Percentiles rank a stretch among this genome's conserved stretches.
These are phyloP conservation scores for Vanacampus margaritifer DNA, from an alignment of 2,113 vertebrate genomes.

Conservation along the genomic window DNA sequence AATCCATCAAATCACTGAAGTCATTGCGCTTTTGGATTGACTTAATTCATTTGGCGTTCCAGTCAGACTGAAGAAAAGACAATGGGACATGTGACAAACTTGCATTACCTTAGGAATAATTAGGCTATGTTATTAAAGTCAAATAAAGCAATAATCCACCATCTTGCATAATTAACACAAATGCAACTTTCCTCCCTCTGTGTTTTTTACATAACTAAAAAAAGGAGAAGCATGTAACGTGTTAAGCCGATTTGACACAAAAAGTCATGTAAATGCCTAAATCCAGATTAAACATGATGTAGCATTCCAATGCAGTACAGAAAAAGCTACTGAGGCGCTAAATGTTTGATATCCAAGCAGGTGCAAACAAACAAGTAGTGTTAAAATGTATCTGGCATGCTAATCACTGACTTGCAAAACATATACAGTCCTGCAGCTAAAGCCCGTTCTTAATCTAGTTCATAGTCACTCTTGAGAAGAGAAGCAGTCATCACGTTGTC, in stretches of 20 bases:
- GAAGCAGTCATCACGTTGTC: constrained; percentile 8
- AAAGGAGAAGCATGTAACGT: neutral
- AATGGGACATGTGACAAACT: constrained; percentile 3
- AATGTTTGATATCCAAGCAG: neutral
- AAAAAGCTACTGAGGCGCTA: neutral
- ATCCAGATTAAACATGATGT: constrained; percentile 21
- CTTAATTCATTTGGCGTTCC: constrained; percentile 11
- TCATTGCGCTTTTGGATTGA: constrained; percentile 21
- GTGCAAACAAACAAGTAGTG: neutral
- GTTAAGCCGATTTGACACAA: constrained; percentile 20
- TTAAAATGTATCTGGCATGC: neutral
- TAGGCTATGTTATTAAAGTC: constrained; percentile 9
- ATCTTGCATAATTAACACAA: constrained; percentile 19
- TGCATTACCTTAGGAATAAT: constrained; percentile 9
- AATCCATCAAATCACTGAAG: constrained; percentile 27
- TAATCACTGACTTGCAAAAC: neutral
- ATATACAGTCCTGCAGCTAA: neutral
- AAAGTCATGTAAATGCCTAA: constrained; percentile 13
- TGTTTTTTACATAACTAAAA: constrained; percentile 1
- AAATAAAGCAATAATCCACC: constrained; percentile 19
- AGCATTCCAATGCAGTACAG: constrained; percentile 13
- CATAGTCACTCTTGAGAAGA: neutral
- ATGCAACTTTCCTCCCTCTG: constrained; percentile 2
- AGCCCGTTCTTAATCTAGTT: neutral
- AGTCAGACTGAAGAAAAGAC: constrained; percentile 5